Percentiles rank a stretch among this genome's conserved stretches.
Conservation (phyloP, 2,113 vertebrate species). For the Phrynosoma blainvillii region DNA sequence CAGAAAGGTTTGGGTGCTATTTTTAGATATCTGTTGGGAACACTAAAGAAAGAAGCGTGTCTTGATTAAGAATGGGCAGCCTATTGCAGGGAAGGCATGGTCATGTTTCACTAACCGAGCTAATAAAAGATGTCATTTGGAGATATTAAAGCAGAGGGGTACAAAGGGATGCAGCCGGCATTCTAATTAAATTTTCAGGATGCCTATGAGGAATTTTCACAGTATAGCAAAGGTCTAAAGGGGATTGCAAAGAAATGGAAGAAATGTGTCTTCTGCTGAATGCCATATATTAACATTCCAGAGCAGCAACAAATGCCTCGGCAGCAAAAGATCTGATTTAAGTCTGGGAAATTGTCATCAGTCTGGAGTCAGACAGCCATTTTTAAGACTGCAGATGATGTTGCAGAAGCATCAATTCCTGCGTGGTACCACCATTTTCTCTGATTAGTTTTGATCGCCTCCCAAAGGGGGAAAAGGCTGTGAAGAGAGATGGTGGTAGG, state of each 20-base stretch:
- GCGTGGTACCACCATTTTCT: too few species aligned
- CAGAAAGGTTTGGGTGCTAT: constrained; percentile 35
- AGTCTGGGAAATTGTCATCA: constrained; percentile 35
- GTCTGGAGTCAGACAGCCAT: neutral
- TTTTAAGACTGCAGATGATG: neutral
- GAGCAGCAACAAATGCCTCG: constrained; percentile 22
- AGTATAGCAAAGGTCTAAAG: constrained; percentile 30
- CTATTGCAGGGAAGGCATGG: constrained; percentile 36
- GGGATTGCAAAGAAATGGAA: constrained; percentile 24
- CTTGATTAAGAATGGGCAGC: constrained; percentile 53
- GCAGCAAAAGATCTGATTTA: neutral
- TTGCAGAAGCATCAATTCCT: too few species aligned
- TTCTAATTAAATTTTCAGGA: constrained; percentile 59
- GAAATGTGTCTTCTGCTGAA: neutral
- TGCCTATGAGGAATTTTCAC: constrained; percentile 43
- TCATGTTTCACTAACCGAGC: constrained; percentile 53
- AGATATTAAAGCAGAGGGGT: constrained; percentile 53
- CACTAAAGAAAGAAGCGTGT: constrained; percentile 25
- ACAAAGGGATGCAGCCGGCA: constrained; percentile 50
- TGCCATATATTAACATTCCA: constrained; percentile 26
- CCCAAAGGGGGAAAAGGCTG: neutral
- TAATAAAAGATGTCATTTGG: constrained; percentile 57
- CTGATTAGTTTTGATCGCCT: too few species aligned
- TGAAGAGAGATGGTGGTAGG: too few species aligned
- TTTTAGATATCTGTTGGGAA: constrained; percentile 53